Evolutionary conservation across 2,113 vertebrate genomes (phyloP).

Genomic region (Oryctolagus cuniculus): DNA sequence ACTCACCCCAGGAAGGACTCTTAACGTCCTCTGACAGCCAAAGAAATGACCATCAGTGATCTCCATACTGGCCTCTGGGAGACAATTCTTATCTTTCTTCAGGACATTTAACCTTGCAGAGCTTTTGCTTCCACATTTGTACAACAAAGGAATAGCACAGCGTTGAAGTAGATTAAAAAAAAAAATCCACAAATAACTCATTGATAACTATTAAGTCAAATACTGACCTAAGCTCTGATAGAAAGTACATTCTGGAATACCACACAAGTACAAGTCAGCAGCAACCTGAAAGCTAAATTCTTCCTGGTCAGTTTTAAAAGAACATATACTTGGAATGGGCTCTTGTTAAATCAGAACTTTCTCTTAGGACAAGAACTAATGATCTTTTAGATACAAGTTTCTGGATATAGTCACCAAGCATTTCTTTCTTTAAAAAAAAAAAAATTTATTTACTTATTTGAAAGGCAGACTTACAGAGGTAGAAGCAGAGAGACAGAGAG

Average conservation of each 20-base stretch:
- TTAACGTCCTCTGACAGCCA: constrained; percentile 9
- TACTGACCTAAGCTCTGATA: not conserved
- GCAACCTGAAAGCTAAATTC: not conserved
- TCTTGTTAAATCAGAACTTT: constrained; percentile 5
- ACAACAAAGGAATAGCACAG: not conserved
- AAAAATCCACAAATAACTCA: constrained; percentile 39
- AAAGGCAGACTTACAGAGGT: too few relatives aligned
- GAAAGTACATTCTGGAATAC: constrained; percentile 19
- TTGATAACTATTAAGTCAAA: constrained; percentile 27
- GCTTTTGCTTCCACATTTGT: not conserved
- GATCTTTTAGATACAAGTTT: not conserved
- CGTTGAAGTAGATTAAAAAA: not conserved
- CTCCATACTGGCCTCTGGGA: not conserved
- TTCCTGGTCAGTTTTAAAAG: not conserved
- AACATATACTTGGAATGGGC: not conserved
- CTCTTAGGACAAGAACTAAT: not conserved
- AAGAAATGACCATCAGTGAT: not conserved
- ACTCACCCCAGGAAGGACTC: constrained; percentile 48
- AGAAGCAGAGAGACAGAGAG: too few relatives aligned
- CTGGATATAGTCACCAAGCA: not conserved
- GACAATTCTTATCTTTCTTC: not conserved
- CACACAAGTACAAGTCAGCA: not conserved
- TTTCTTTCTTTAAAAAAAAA: not conserved
- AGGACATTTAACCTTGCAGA: not conserved
- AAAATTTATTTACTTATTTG: too few relatives aligned